Evolutionary conservation across 2,888 invertebrate species (phyloP).

Genomic region (Synergus gifuensis): DNA sequence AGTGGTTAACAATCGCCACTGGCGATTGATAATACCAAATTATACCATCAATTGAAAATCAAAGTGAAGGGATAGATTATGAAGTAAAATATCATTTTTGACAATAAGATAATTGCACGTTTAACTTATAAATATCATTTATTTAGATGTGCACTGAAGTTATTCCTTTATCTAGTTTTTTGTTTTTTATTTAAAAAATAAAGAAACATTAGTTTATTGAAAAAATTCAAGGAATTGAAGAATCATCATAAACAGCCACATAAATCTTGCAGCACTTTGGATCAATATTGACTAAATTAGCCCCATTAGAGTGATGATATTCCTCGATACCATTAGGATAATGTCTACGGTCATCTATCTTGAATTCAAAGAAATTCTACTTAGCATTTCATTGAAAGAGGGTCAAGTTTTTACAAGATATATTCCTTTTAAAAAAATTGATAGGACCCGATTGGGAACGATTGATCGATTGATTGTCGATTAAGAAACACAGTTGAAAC

Average conservation of each 20-base stretch:
- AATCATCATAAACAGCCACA: neutral
- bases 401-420: too few relatives aligned
- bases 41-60: slow-evolving; percentile 54
- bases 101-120: neutral
- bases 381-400: neutral
- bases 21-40: slow-evolving; percentile 56
- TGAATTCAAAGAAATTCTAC: slow-evolving; percentile 17
- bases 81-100: neutral
- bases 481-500: too few relatives aligned
- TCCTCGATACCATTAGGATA: neutral
- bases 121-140: neutral
- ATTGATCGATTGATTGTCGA: too few relatives aligned
- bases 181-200: too few relatives aligned
- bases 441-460: too few relatives aligned
- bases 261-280: slow-evolving; percentile 8
- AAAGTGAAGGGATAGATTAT: neutral
- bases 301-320: neutral
- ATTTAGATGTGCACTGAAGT: neutral
- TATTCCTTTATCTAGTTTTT: too few relatives aligned
- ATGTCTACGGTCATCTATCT: slow-evolving; percentile 1
- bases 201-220: neutral
- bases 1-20: slow-evolving; percentile 68
- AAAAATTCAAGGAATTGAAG: neutral
- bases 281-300: neutral
- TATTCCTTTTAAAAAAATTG: too few relatives aligned